A percentile compares a stretch with the other conserved stretches of the same genome.
phyloP scores from a whole-genome alignment of 2,888 invertebrate species.

The Philereme transversata region DNA sequence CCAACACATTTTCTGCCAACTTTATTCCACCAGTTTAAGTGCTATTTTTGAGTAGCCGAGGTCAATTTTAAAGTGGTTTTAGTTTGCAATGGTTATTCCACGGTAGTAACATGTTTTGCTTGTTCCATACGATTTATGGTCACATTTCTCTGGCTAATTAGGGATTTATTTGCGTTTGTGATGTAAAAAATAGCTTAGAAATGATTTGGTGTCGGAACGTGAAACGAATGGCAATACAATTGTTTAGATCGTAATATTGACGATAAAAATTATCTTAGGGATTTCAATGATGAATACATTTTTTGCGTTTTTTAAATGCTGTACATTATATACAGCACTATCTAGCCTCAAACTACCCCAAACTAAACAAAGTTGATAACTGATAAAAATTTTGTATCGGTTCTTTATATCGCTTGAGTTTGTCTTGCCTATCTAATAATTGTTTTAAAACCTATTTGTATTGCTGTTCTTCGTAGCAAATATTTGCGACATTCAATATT shows the following conservation, averaged over 20 bases:
- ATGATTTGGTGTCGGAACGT: slow-evolving; percentile 6
- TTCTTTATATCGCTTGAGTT: too few species aligned
- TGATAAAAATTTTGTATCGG: too few species aligned
- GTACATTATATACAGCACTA: too few species aligned
- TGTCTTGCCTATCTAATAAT: too few species aligned
- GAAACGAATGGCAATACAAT: neutral
- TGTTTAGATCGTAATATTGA: neutral
- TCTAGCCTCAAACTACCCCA: too few species aligned
- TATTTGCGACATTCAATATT: too few species aligned
- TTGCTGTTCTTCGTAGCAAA: too few species aligned
- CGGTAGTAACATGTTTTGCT: slow-evolving; percentile 33
- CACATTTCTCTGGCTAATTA: slow-evolving; percentile 32
- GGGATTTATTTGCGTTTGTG: slow-evolving; percentile 25
- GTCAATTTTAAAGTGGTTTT: neutral
- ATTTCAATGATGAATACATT: too few species aligned
- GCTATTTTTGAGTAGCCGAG: neutral
- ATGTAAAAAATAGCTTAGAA: slow-evolving; percentile 19
- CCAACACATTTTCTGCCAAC: neutral
- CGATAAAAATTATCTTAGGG: too few species aligned
- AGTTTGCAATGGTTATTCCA: slow-evolving; percentile 29
- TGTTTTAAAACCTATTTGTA: too few species aligned
- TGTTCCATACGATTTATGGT: slow-evolving; percentile 34
- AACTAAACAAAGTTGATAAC: too few species aligned
- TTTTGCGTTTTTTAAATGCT: too few species aligned
- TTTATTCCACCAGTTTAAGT: neutral